These are phyloP conservation scores for Yoshiicerus persimilis DNA, from an alignment of 1,140 invertebrate genomes.

Conservation along the genomic window DNA sequence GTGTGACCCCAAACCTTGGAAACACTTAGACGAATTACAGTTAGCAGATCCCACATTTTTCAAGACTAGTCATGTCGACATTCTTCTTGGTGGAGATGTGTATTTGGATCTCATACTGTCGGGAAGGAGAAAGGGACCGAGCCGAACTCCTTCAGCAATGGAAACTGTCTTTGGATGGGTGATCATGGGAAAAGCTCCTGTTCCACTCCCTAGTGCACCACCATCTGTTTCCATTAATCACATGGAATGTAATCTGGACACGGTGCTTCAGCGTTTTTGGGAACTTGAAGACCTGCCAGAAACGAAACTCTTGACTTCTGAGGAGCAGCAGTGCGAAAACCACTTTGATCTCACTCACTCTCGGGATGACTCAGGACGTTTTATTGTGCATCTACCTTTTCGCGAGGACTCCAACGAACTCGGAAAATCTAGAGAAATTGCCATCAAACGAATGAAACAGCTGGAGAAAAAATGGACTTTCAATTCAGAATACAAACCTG, in stretches of 20 bases:
- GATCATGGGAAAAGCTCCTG: background rate
- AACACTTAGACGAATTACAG: too few relatives aligned
- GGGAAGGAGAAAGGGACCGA: background rate
- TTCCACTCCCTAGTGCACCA: conserved; percentile 38
- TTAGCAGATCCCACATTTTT: conserved; percentile 37
- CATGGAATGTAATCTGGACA: background rate
- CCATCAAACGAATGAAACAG: conserved; percentile 38
- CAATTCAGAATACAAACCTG: background rate
- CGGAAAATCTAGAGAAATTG: conserved; percentile 32
- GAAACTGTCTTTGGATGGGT: background rate
- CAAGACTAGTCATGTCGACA: conserved; percentile 46
- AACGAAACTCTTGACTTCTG: background rate
- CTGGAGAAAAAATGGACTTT: background rate
- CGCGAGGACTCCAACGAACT: conserved; percentile 22
- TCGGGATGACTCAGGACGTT: conserved; percentile 37
- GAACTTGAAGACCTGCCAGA: conserved; percentile 45
- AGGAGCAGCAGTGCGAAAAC: conserved; percentile 41
- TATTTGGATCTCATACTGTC: conserved; percentile 33
- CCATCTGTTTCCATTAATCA: background rate
- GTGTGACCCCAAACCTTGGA: too few relatives aligned
- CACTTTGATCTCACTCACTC: conserved; percentile 42
- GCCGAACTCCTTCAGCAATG: background rate
- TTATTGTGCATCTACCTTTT: conserved; percentile 46
- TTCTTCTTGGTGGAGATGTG: conserved; percentile 48
- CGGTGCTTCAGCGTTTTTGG: conserved; percentile 33